Conservation (phyloP, 2,797 vertebrate genomes). For the Anguilla anguilla region DNA sequence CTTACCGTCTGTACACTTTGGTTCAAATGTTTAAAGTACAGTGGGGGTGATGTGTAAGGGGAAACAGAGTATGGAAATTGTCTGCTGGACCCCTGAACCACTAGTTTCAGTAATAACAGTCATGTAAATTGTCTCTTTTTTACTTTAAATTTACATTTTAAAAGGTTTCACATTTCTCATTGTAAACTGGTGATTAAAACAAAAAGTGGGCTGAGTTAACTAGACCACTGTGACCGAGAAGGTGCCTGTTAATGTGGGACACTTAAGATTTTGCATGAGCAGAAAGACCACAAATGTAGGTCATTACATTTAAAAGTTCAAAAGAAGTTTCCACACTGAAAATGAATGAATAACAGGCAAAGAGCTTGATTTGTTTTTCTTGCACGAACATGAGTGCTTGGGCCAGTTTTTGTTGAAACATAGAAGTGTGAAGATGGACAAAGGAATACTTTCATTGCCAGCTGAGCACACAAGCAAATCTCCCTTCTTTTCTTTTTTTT, state of each 20-base stretch:
- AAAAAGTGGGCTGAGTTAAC: conserved; percentile 41
- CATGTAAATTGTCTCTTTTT: neutral
- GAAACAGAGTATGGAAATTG: neutral
- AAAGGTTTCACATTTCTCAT: neutral
- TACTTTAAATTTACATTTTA: neutral
- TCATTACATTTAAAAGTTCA: conserved; percentile 60
- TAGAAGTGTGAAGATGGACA: neutral
- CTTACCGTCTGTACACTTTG: neutral
- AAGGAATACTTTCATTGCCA: neutral
- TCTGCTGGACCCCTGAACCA: neutral
- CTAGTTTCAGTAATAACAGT: neutral
- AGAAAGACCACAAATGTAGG: conserved; percentile 70
- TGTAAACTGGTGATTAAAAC: conserved; percentile 38
- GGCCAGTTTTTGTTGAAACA: conserved; percentile 27
- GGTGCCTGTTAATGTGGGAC: conserved; percentile 58
- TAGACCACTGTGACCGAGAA: conserved; percentile 53
- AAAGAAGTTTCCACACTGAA: conserved; percentile 22
- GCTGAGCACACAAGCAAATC: neutral
- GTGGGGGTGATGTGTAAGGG: neutral
- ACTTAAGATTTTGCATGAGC: conserved; percentile 48
- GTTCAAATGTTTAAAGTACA: neutral
- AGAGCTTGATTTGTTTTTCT: neutral
- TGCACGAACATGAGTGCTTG: neutral
- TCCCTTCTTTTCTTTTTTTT: no score
- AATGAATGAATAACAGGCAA: conserved; percentile 26